A percentile compares a stretch with the other conserved stretches of the same genome.
Evolutionary conservation across 1,140 invertebrate genomes (phyloP).

Genomic region (Chironomus striatipennis): DNA sequence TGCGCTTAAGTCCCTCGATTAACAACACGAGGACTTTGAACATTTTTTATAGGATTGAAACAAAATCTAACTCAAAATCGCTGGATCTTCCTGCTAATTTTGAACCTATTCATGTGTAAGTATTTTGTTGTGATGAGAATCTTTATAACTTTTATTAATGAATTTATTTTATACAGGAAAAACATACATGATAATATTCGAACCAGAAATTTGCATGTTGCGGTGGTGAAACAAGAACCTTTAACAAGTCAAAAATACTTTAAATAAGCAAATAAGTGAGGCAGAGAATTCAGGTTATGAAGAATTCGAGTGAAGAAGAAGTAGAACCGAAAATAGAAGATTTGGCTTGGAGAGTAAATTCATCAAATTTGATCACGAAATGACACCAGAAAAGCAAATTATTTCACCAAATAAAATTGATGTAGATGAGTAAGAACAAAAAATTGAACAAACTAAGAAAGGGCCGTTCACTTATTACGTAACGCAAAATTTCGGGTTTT

Average conservation of each 20-base stretch:
- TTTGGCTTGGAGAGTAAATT: neutral
- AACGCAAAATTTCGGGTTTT: no score
- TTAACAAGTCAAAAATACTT: neutral
- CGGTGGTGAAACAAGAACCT: neutral
- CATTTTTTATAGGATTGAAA: neutral
- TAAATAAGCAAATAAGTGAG: neutral
- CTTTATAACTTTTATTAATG: neutral
- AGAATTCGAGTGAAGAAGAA: neutral
- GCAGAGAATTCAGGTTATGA: neutral
- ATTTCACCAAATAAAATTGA: neutral
- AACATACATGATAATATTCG: neutral
- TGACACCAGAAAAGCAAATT: neutral
- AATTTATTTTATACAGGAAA: neutral
- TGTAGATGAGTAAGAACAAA: no score
- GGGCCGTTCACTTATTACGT: no score
- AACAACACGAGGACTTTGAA: no score
- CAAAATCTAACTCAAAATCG: slow-evolving; percentile 5
- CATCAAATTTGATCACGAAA: slow-evolving; percentile 6
- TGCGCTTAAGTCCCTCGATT: no score
- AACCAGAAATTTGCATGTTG: neutral
- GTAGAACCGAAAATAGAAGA: neutral
- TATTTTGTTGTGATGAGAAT: neutral
- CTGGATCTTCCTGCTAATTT: neutral
- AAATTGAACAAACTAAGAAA: neutral
- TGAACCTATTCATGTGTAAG: neutral